phyloP scores from a whole-genome alignment of 2,113 vertebrate species.

The Baryphthengus martii region DNA sequence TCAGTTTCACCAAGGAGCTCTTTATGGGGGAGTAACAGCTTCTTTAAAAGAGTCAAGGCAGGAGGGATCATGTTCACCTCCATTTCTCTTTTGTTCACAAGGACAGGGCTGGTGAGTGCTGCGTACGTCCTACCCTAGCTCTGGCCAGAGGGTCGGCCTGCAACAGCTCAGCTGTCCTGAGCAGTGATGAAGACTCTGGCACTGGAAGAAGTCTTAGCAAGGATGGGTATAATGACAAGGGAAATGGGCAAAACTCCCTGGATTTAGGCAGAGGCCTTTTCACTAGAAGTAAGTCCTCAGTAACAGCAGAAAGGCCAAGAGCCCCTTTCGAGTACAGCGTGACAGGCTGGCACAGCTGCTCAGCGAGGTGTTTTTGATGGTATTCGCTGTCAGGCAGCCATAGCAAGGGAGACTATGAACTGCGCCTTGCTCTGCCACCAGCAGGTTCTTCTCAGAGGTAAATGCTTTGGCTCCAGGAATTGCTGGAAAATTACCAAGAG shows the following conservation, averaged over 20 bases:
- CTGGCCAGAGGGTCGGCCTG: not conserved
- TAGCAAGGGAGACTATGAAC: not conserved
- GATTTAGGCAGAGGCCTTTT: not conserved
- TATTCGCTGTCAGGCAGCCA: not conserved
- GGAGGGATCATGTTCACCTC: not conserved
- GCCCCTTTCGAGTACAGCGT: not conserved
- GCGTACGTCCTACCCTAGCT: fast-evolving
- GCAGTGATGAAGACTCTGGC: not conserved
- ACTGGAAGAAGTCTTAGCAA: not conserved
- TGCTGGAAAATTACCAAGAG: not conserved
- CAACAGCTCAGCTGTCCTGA: not conserved
- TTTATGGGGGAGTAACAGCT: not conserved
- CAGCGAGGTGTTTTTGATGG: not conserved
- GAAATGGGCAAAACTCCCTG: not conserved
- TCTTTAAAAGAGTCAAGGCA: not conserved
- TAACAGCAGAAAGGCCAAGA: not conserved
- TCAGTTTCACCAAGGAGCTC: not conserved
- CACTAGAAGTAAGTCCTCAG: not conserved
- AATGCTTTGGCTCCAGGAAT: not conserved
- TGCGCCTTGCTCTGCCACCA: not conserved
- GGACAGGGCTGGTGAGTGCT: not conserved
- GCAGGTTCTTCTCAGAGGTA: not conserved
- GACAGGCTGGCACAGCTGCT: not conserved
- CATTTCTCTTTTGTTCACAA: not conserved
- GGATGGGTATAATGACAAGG: not conserved